phyloP scores from a whole-genome alignment of 2,888 invertebrate genomes.

The Drosophila kanekoi region DNA sequence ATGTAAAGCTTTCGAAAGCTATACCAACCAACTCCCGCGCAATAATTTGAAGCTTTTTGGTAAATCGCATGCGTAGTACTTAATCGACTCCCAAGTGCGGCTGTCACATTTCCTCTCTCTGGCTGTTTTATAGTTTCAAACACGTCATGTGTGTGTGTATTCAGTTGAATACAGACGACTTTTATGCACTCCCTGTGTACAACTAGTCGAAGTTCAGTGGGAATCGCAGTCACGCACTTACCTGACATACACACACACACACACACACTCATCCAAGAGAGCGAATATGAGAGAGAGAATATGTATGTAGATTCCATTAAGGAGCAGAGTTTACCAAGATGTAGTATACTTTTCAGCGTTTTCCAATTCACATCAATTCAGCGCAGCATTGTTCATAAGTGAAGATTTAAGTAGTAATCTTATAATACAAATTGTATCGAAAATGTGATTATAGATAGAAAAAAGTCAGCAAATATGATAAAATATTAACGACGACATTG shows the following conservation, averaged over 20 bases:
- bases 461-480: neutral
- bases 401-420: constrained; percentile 4
- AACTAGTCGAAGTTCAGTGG: constrained; percentile 50
- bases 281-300: neutral
- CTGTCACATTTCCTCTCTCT: neutral
- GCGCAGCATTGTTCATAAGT: constrained; percentile 20
- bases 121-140: neutral
- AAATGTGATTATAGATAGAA: neutral
- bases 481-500: no score
- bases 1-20: neutral
- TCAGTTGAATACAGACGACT: constrained; percentile 36
- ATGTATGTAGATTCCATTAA: constrained; percentile 20
- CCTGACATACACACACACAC: neutral
- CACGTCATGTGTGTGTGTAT: constrained; percentile 15
- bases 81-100: constrained; percentile 8
- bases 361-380: constrained; percentile 42
- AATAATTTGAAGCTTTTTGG: constrained; percentile 18
- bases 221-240: constrained; percentile 23
- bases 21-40: constrained; percentile 17
- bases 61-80: constrained; percentile 37
- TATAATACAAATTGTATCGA: neutral
- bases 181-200: constrained; percentile 31
- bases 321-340: constrained; percentile 31
- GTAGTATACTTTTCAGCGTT: constrained; percentile 65
- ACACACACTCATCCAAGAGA: constrained; percentile 26